Evolutionary conservation across 2,797 vertebrate species (phyloP), one percentile per base, ranked within the genome.

Genomic region (Microctenopoma steveboyesi): DNA sequence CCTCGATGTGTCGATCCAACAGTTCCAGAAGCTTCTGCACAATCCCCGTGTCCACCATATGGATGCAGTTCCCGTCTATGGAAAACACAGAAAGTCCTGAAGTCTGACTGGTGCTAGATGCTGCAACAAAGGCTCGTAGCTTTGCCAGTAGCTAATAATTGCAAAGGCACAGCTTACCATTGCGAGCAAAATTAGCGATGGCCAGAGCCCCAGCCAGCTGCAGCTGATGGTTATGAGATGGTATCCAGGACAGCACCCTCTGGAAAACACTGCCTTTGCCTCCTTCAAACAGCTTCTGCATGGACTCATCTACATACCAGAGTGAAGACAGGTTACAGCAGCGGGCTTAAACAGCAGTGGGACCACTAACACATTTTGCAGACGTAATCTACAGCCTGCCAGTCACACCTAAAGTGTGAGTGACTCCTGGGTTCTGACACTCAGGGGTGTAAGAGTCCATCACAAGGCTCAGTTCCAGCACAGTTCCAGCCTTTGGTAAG

Each of bases 281-380:
- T 64, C 96, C 97, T 88, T 99, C 98, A 88, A 98, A 99, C 84
- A 99, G 92, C 89, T 98, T 99, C 91, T 99, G 98, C 98, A 99
- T 98, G 77, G 98, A 99, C 90, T 99, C 98, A 79, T 99, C 98
- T 99, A 40, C 39, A 86, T n/a, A 30, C 45, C 50, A 46, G 33
- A 30, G 0, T 13, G 7, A 50, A 25, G 12, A 49, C 1, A 4
- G 18, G 40, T 62, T 15, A 52, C 2, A 30, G 16, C 1, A 13
- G 9, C n/a, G 25, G 7, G 28, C 28, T 42, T 42, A 37, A 37
- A 37, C 7, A 37, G 37, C 37, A 37, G 35, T 7, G 3, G 3
- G 10, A 7, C 39, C 12, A 12, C 12, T 12, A 3, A 42, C 10
- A 18, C 18, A 18, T 28, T 28, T 5, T 28, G 5, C 5, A 30